Evolutionary conservation across 2,888 invertebrate species (phyloP), one percentile per base, ranked within the genome.

Genomic region (Coelogynopora nodosa): DNA sequence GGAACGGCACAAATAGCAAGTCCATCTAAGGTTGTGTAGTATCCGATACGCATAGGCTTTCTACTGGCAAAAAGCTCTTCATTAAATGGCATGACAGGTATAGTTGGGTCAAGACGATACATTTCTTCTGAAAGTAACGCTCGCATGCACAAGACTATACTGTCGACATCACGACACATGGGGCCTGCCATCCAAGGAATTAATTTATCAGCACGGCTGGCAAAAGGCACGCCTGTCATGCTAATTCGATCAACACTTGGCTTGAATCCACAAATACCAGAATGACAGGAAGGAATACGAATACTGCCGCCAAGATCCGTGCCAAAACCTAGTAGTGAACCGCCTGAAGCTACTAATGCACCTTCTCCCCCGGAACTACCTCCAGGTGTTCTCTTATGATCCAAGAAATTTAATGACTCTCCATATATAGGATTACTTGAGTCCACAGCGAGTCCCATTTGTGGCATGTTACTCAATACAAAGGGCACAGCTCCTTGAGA

Each of bases 141-240:
- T 5, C 49, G 49, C 86, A 87, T 87, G 13, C 31, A 49, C 1
- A 82, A 23, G 29, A 85, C 88, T 5, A 89, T 87, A 26, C 88
- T 87, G 27, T 88, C 74, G 5, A 88, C 88, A 84, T 88, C 88
- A 27, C 89, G 88, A 10, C 89, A 89, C 87, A 90, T 86, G 30
- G 90, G 88, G 10, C 90, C 90, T 5, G 89, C 80, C 0, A n/a
- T n/a, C 0, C 67, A n/a, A n/a, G n/a, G n/a, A n/a, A n/a, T n/a
- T n/a, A n/a, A n/a, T n/a, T n/a, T n/a, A n/a, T n/a, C n/a, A 27
- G 31, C 80, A 26, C 67, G 29, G 5, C n/a, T 31, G 1, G 23
- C 0, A 81, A 10, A 26, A 13, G 67, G 81, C 29, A n/a, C 29
- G 0, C 67, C n/a, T n/a, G 31, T 31, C 18, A 31, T n/a, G n/a